phyloP scores from a whole-genome alignment of 2,888 invertebrate species.

The Meganola albula region DNA sequence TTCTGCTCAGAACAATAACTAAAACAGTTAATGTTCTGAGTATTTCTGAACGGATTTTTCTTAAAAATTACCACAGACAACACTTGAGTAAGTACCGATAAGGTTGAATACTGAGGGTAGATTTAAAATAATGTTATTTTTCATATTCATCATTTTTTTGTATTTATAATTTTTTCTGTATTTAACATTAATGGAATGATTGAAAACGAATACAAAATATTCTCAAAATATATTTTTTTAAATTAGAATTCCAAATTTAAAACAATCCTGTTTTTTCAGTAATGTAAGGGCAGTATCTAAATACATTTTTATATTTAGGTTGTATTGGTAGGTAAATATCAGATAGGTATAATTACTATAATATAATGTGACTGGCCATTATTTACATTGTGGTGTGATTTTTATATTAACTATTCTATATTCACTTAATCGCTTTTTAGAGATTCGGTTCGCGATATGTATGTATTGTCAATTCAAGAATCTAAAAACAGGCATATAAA shows the following conservation, averaged over 20 bases:
- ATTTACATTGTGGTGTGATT: constrained; percentile 28
- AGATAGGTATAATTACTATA: constrained; percentile 16
- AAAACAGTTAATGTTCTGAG: too few species aligned
- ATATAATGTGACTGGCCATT: constrained; percentile 31
- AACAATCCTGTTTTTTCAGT: constrained; percentile 7
- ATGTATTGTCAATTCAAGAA: constrained; percentile 12
- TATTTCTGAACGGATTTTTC: too few species aligned
- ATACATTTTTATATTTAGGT: constrained; percentile 10
- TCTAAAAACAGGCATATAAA: too few species aligned
- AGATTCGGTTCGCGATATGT: constrained; percentile 9
- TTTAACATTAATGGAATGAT: constrained; percentile 18
- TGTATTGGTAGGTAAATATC: constrained; percentile 14
- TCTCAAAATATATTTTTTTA: not conserved
- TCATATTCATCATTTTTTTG: too few species aligned
- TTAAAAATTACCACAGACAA: constrained; percentile 7
- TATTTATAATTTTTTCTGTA: constrained; percentile 18
- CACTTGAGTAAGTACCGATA: constrained; percentile 8
- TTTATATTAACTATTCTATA: constrained; percentile 20
- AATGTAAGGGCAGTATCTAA: constrained; percentile 16
- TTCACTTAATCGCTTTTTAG: constrained; percentile 8
- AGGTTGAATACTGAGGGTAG: constrained; percentile 28
- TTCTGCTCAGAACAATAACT: too few species aligned
- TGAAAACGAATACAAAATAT: constrained; percentile 8
- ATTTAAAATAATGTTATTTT: constrained; percentile 10
- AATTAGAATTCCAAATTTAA: constrained; percentile 16